phyloP scores from a whole-genome alignment of 2,113 vertebrate species.

The Eptatretus burgeri region DNA sequence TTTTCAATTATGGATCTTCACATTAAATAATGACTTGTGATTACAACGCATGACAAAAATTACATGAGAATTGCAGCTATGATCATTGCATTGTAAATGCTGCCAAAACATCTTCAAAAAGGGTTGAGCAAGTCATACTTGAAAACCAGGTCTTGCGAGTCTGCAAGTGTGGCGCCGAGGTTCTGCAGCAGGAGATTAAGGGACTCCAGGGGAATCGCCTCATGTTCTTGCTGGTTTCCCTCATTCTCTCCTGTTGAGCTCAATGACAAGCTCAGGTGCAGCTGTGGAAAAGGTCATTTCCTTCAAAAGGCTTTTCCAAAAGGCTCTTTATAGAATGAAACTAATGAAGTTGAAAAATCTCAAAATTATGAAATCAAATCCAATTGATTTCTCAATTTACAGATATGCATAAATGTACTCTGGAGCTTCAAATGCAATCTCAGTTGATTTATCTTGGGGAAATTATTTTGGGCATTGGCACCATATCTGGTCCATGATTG shows the following conservation, averaged over 20 bases:
- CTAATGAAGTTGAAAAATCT: too few relatives aligned
- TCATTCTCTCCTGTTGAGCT: constrained; percentile 46
- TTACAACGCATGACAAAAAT: neutral
- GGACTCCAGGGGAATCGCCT: constrained; percentile 35
- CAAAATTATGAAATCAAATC: too few relatives aligned
- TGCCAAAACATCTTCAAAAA: neutral
- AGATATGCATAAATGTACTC: too few relatives aligned
- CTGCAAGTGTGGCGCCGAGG: constrained; percentile 63
- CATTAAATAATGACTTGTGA: neutral
- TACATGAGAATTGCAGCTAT: neutral
- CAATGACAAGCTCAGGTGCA: constrained; percentile 68
- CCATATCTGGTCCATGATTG: too few relatives aligned
- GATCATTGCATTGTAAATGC: neutral
- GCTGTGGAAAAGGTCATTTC: constrained; percentile 16
- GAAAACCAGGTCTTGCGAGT: constrained; percentile 64
- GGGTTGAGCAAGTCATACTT: constrained; percentile 26
- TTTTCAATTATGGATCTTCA: neutral
- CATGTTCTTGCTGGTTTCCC: constrained; percentile 27
- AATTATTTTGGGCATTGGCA: too few relatives aligned
- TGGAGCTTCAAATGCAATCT: too few relatives aligned
- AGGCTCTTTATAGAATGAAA: too few relatives aligned
- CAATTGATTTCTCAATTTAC: too few relatives aligned
- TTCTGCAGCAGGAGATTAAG: constrained; percentile 66
- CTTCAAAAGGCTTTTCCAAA: too few relatives aligned
- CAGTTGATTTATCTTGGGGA: too few relatives aligned